These are phyloP conservation scores for Magallana gigas DNA, from an alignment of 1,140 invertebrate genomes.

Conservation along the genomic window DNA sequence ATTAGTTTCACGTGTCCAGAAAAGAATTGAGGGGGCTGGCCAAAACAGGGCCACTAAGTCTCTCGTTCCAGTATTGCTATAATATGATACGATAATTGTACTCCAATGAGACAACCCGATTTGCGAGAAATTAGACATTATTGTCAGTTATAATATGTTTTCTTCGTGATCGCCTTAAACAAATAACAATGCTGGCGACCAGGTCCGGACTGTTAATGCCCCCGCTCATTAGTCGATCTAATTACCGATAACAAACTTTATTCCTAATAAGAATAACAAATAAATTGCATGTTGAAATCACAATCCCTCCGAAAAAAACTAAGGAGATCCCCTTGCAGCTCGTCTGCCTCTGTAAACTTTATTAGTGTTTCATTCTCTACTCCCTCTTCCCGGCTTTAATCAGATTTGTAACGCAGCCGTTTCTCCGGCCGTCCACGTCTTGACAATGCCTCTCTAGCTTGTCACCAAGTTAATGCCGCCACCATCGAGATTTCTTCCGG, in stretches of 20 bases:
- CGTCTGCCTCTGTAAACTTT: constrained; percentile 44
- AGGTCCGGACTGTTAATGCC: background rate
- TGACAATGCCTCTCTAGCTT: constrained; percentile 48
- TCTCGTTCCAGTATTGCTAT: background rate
- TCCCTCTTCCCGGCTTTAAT: constrained; percentile 47
- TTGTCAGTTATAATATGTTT: constrained; percentile 36
- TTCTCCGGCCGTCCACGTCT: constrained; percentile 49
- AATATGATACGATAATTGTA: constrained; percentile 12
- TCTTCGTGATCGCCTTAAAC: constrained; percentile 13
- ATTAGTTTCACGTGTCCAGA: background rate
- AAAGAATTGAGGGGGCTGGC: background rate
- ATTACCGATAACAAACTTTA: constrained; percentile 53
- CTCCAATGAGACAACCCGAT: background rate
- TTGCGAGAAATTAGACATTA: constrained; percentile 7
- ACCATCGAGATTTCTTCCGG: constrained; percentile 57
- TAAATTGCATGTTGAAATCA: constrained; percentile 49
- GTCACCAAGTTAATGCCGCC: constrained; percentile 59
- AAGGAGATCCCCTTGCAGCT: constrained; percentile 38
- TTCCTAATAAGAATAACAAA: constrained; percentile 56
- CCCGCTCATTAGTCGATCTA: constrained; percentile 20
- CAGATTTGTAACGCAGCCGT: constrained; percentile 57
- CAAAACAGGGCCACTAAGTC: background rate
- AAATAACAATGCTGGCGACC: constrained; percentile 2
- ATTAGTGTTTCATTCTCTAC: constrained; percentile 44
- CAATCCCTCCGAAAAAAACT: constrained; percentile 52